Base-by-base conservation (phyloP, 2,888 invertebrate genomes). In the Elmis aenea region DNA sequence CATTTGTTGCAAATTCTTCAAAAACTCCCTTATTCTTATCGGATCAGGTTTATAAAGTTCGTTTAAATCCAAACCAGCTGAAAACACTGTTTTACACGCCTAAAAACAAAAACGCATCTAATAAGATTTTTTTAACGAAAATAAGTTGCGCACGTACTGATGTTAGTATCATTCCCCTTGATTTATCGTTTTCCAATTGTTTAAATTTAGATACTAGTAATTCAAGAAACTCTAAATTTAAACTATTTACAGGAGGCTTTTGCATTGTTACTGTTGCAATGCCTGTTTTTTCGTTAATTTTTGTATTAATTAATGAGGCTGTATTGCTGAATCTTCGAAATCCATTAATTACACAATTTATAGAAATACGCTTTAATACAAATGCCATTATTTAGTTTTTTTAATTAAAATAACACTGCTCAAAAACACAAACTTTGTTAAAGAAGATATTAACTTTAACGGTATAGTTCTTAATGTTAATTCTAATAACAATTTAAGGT, bases 21-120 rank as follows among this genome's bases (percentile, higher is more conserved):
- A 92, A 61, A 86, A 91, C 22, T 73, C 68, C 40, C 73, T 76
- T 0, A 79, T 64, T 44, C 85, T 71, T 15, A 82, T 80, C 30
- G 72, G 60, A 27, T 87, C 77, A 0, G 87, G 83, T 60, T 88
- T 83, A 59, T 88, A 89, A 85, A 92, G 84, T 70, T 92, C 91
- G 67, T 80, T 72, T 18, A 92, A 85, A 58, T 92, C 91, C 42
- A 92, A 67, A 3, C 92, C 92, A 13, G 82, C 91, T 2, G 82
- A 83, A 61, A 91, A 92, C 26, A 89, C 76, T 38, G 77, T 78
- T 27, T 81, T 76, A 18, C 5, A 18, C 8, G 18, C 18, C 18
- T 18, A 8, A 8, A 18, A 18, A 6, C 8, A 18, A 18, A 18
- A 18, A 18, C 5, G 5, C 8, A 5, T 8, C 18, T 8, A 5